These are phyloP conservation scores for Coptodon rendalli DNA, from an alignment of 2,113 vertebrate species.

Conservation along the genomic window DNA sequence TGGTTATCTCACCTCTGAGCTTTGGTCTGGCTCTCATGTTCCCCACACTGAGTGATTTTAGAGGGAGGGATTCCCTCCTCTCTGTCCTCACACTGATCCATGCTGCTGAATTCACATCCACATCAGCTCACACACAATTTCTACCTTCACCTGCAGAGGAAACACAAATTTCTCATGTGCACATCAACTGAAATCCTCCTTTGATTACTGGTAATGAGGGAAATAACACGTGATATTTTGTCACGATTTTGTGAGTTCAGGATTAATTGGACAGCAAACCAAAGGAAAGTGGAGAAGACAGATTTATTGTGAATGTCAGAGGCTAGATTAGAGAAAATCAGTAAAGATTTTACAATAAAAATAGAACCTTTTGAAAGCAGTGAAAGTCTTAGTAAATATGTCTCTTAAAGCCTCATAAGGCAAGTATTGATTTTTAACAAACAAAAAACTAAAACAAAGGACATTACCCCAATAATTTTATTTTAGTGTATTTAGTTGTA, in stretches of 20 bases:
- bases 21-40: too few species aligned
- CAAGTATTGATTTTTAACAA: fast-evolving
- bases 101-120: too few species aligned
- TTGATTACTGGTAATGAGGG: fast-evolving
- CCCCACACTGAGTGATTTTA: too few species aligned
- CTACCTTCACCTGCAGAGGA: not conserved
- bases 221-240: not conserved
- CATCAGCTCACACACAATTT: fast-evolving
- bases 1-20: too few species aligned
- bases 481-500: not conserved
- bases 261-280: not conserved
- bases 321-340: fast-evolving
- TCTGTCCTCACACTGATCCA: too few species aligned
- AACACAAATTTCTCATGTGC: fast-evolving
- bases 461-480: not conserved
- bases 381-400: not conserved
- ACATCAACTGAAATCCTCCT: fast-evolving
- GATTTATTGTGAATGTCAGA: not conserved
- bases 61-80: too few species aligned
- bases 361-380: not conserved
- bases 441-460: fast-evolving
- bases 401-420: not conserved
- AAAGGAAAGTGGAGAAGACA: fast-evolving
- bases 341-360: not conserved
- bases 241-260: not conserved